Evolutionary conservation across 1,140 invertebrate species (phyloP), one percentile per base, ranked within the genome.

Genomic region (Temnothorax nylanderi): DNA sequence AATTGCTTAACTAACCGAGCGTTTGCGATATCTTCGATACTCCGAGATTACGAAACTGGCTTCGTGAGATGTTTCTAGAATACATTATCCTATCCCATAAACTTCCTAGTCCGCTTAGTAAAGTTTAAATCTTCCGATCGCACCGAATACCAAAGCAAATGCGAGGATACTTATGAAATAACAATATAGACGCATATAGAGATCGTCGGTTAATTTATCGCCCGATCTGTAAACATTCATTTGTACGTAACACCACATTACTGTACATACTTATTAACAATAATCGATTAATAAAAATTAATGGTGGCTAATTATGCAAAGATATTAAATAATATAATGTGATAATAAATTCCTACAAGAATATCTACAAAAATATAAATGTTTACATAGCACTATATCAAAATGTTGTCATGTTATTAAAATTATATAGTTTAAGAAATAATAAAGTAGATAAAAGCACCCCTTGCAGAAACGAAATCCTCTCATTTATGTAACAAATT

Each of bases 1-100:
- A 84, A 74, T 56, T 84, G 71, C 67, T 82, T 74, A 84, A 84
- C 54, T 84, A 84, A 74, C 67, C 44, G 26, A 74, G 69, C 71
- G 54, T 72, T 82, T 60, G 11, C 69, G 54, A 60, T 84, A 84
- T 44, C 54, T 37, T 60, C 32, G 69, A 84, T 44, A 74, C 41
- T 74, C 26, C 13, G 47, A 80, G 69, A 84, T 60, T 84, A 41
- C 41, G 41, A 62, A 84, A 84, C 47, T 84, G n/a, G 21, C 67
- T 74, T 75, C 41, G n/a, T 10, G 51, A 74, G 56, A 56, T 74
- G 41, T 84, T 64, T 74, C 54, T 74, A 62, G n/a, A 49, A 84
- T 84, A 18, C 51, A 44, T 84, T 74, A 84, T 49, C 18, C 34
- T 34, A 44, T 44, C 10, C 11, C 26, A 60, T 41, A 34, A 80